Conservation (phyloP, 2,113 vertebrate genomes). For the Grammomys surdaster region DNA sequence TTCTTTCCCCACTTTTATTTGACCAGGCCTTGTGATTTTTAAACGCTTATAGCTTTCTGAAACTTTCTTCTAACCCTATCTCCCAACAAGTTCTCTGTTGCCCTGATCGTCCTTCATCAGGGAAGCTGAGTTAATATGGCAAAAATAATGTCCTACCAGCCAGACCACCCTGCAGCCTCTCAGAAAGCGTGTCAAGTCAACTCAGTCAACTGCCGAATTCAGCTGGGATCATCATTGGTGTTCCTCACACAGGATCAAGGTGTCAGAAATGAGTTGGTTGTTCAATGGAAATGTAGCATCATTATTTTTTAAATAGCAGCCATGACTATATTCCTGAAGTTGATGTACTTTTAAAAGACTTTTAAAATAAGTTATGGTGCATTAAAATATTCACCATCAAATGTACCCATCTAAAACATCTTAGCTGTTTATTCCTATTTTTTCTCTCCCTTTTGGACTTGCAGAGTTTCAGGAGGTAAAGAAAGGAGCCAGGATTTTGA, state of each 20-base stretch:
- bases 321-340: slow-evolving; percentile 4
- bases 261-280: not conserved
- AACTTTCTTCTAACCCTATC: not conserved
- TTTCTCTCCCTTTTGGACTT: not conserved
- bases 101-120: not conserved
- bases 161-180: not conserved
- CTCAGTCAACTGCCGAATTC: not conserved
- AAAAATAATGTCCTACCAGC: not conserved
- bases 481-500: slow-evolving; percentile 24
- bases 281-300: slow-evolving; percentile 17
- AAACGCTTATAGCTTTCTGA: not conserved
- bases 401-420: slow-evolving; percentile 21
- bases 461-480: slow-evolving; percentile 32
- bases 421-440: slow-evolving; percentile 43
- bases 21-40: not conserved
- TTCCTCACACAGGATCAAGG: slow-evolving; percentile 2
- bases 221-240: not conserved
- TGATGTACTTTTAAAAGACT: slow-evolving; percentile 44
- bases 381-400: slow-evolving; percentile 39
- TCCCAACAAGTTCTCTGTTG: not conserved
- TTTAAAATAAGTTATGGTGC: not conserved
- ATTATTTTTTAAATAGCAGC: not conserved
- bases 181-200: not conserved
- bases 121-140: not conserved
- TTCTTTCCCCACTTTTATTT: slow-evolving; percentile 6